phyloP scores from a whole-genome alignment of 2,797 vertebrate genomes.

The Enteromius mattozi region DNA sequence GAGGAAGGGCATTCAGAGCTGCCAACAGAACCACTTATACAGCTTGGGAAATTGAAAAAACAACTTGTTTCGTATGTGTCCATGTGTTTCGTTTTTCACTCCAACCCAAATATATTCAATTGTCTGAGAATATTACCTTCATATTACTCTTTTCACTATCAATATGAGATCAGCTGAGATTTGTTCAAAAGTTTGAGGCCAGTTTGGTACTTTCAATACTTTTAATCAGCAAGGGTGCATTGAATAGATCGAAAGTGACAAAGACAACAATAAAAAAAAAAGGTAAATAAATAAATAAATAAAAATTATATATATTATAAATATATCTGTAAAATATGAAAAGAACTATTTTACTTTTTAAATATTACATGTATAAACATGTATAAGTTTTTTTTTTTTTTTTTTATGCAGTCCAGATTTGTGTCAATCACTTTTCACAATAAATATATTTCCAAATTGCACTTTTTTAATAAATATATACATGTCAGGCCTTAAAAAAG shows the following conservation, averaged over 20 bases:
- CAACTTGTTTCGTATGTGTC: not conserved
- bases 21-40: not conserved
- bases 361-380: not conserved
- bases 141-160: not conserved
- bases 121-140: not conserved
- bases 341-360: not conserved
- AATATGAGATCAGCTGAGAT: not conserved
- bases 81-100: not conserved
- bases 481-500: not conserved
- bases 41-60: not conserved
- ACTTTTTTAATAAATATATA: not conserved
- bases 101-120: not conserved
- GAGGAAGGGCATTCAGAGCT: not conserved
- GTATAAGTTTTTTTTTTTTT: not conserved
- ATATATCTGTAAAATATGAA: not conserved
- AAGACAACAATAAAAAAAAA: no score
- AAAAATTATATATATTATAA: no score
- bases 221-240: no score
- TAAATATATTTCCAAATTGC: not conserved
- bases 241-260: no score
- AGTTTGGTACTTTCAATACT: no score
- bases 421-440: not conserved
- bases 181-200: no score
- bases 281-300: no score
- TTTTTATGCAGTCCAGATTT: not conserved